Evolutionary conservation across 2,888 invertebrate species (phyloP).

Genomic region (Leptarthrus brevirostris): DNA sequence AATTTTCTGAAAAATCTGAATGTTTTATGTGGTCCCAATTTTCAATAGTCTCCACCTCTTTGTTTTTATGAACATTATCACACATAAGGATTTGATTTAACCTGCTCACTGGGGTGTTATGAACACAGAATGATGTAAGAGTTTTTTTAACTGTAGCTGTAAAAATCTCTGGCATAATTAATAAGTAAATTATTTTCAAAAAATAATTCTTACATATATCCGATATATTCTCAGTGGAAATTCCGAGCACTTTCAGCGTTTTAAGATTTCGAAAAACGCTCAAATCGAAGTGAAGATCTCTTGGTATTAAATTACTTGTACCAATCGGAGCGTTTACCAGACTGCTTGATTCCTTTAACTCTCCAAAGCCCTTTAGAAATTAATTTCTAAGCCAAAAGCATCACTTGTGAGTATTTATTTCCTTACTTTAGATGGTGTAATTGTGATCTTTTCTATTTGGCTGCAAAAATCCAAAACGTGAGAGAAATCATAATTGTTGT

Average conservation of each 20-base stretch:
- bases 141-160: constrained; percentile 62
- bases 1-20: constrained; percentile 83
- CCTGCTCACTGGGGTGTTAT: constrained; percentile 64
- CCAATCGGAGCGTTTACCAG: constrained; percentile 71
- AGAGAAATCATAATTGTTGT: constrained; percentile 88
- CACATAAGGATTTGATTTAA: constrained; percentile 86
- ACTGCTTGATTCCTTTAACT: constrained; percentile 58
- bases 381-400: too few relatives aligned
- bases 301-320: constrained; percentile 86
- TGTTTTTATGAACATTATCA: constrained; percentile 82
- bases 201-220: constrained; percentile 64
- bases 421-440: constrained; percentile 63
- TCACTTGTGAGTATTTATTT: neutral
- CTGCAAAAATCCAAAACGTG: constrained; percentile 90
- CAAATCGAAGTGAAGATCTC: constrained; percentile 82
- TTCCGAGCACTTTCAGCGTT: constrained; percentile 76
- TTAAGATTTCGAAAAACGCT: constrained; percentile 84
- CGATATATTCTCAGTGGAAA: constrained; percentile 77
- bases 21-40: constrained; percentile 76
- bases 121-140: constrained; percentile 68
- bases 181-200: too few relatives aligned
- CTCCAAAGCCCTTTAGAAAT: constrained; percentile 33
- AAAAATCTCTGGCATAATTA: too few relatives aligned
- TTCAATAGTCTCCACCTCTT: constrained; percentile 55
- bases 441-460: constrained; percentile 72